Base-by-base conservation (phyloP, 2,797 vertebrate species). In the Parauchenoglanis ngamensis region DNA sequence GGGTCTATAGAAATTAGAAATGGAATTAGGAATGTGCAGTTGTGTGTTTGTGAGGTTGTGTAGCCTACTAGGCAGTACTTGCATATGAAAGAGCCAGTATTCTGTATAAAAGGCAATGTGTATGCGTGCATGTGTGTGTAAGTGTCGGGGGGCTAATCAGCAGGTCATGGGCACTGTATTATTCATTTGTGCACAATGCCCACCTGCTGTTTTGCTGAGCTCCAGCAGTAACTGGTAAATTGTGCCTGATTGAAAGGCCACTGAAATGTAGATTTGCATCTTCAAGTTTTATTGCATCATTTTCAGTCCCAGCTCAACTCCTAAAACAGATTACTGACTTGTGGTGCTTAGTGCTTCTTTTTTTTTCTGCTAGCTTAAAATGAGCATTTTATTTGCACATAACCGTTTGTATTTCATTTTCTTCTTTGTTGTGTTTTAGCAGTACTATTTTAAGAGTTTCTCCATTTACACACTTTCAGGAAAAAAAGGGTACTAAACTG, bases 141-240 rank as follows among this genome's bases (percentile, higher is more conserved):
- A 57, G 65, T 77, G 31, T 75, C 23, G 28, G 63, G 49, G 49
- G 84, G 68, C 82, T 73, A 83, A 80, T 80, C 70, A 81, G 90
- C 65, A 90, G 89, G 87, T 91, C 87, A 85, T 59, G 84, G 78
- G 68, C 77, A 72, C 76, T 86, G 81, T 78, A 86, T 88, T 85
- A 86, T 88, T 86, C 79, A 49, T 61, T 77, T 80, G 79, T 57
- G 61, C 84, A 86, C 68, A 78, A 83, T 83, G 21, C 87, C 87
- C 83, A 81, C 87, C 84, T 86, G 83, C 84, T 88, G 87, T 81
- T 86, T 81, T 78, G 17, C 52, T 86, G 61, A 83, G 57, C 84
- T 73, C 72, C 49, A 73, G 76, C 56, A 85, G 44, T 67, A 86
- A 83, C 68, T 82, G 78, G 67, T 67, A 72, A 79, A 73, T 73